Evolutionary conservation across 2,113 vertebrate genomes (phyloP), one percentile per base, ranked within the genome.

Genomic region (Nibea albiflora): DNA sequence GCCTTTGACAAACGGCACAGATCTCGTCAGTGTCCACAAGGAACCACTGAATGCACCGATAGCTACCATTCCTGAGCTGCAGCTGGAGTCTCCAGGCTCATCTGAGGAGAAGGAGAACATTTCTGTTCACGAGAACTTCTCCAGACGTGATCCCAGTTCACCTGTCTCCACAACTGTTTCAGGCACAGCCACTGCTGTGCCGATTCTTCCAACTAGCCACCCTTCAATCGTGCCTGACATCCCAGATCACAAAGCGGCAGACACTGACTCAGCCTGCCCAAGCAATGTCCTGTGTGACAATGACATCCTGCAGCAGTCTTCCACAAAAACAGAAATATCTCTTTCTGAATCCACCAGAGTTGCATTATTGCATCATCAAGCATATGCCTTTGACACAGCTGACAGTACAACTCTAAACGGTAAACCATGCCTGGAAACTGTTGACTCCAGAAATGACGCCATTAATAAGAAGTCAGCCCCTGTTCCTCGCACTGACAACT

Each of bases 51-150:
- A 19, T 50, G 87, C 85, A 2, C 89, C 81, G 0, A 85, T 85
- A 5, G 88, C 86, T 3, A 80, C 79, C 47, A 83, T 92, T 19
- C 67, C 85, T 3, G 91, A 93, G 81, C 54, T 90, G 49, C 56
- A 80, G 20, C 73, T 86, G 50, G 67, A 84, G 4, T 4, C 67
- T 11, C 8, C n/a, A 0, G 31, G 1, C 14, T 58, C 42, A 16
- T 26, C 64, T 4, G 53, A 81, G 20, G 58, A 75, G 5, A 44
- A 61, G 3, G 20, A 20, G 31, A 63, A 53, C 14, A 19, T 66
- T 44, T 46, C 53, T 22, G 42, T 73, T 44, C 1, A 50, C 5
- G 8, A 47, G 6, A 61, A 64, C 20, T 19, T 16, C 39, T 4
- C 35, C 11, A n/a, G 28, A 69, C 66, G 15, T 4, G 10, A 50